phyloP scores from a whole-genome alignment of 2,797 vertebrate genomes.

The Danionella dracula region DNA sequence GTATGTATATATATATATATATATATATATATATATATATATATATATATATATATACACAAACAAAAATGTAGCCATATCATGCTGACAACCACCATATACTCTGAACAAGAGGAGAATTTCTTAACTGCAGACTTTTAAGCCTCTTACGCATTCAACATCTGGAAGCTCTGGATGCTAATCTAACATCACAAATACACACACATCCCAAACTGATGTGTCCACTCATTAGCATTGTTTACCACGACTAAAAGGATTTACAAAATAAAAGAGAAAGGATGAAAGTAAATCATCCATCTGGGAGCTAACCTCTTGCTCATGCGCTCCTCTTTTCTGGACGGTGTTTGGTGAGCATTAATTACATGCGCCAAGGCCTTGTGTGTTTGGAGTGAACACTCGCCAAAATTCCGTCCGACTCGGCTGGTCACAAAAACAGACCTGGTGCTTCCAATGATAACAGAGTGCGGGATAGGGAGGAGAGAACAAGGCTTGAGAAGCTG shows the following conservation, averaged over 20 bases:
- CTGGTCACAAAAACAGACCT: constrained; percentile 38
- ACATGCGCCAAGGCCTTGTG: constrained; percentile 46
- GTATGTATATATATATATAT: too few species aligned
- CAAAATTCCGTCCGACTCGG: constrained; percentile 51
- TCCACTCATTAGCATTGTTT: constrained; percentile 6
- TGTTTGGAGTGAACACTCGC: constrained; percentile 55
- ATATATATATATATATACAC: too few species aligned
- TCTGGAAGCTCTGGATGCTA: constrained; percentile 34
- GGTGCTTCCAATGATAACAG: constrained; percentile 52
- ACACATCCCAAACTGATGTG: not conserved
- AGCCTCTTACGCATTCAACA: constrained; percentile 32
- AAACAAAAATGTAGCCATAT: too few species aligned
- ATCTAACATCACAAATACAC: not conserved
- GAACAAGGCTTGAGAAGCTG: constrained; percentile 24
- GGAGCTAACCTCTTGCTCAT: constrained; percentile 49
- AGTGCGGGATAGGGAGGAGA: not conserved
- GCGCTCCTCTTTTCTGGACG: constrained; percentile 23
- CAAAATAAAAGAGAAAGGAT: constrained; percentile 51
- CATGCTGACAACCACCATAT: too few species aligned
- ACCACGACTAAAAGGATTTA: not conserved
- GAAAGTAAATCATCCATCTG: constrained; percentile 57
- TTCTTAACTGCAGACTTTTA: constrained; percentile 19
- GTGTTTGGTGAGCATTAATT: constrained; percentile 57
- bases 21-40: too few species aligned
- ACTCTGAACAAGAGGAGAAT: too few species aligned